phyloP scores from a whole-genome alignment of 2,797 vertebrate genomes.

The Uromys caudimaculatus region DNA sequence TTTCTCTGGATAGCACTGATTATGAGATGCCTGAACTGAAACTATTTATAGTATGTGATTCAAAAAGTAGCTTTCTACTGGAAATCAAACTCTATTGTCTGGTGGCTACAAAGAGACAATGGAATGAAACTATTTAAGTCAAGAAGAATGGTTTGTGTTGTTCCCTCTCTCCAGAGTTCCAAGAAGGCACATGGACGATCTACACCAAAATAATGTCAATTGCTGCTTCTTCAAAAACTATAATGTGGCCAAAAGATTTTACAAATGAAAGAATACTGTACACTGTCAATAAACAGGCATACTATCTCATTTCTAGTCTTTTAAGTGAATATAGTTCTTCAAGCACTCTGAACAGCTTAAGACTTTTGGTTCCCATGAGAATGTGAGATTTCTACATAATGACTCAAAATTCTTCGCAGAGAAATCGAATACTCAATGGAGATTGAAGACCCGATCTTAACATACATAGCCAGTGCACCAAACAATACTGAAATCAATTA shows the following conservation, averaged over 20 bases:
- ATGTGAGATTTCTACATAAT: not conserved
- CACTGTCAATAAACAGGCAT: not conserved
- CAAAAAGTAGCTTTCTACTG: not conserved
- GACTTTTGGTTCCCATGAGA: conserved; percentile 1
- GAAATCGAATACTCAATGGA: conserved; percentile 13
- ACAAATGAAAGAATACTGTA: not conserved
- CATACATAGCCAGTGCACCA: not conserved
- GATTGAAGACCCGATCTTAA: not conserved
- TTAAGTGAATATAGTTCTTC: not conserved
- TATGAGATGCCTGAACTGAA: conserved; percentile 43
- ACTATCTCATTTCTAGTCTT: not conserved
- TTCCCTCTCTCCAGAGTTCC: not conserved
- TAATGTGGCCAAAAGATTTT: conserved; percentile 29
- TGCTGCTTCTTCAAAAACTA: conserved; percentile 52
- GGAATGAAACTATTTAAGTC: conserved; percentile 53
- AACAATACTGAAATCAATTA: conserved; percentile 43
- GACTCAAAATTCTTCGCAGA: conserved; percentile 33
- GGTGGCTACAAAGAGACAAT: conserved; percentile 45
- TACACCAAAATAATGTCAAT: conserved; percentile 39
- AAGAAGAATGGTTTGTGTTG: conserved; percentile 37
- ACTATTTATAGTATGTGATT: conserved; percentile 56
- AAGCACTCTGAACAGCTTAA: conserved; percentile 43
- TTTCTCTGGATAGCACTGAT: conserved; percentile 36
- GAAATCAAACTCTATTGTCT: conserved; percentile 45
- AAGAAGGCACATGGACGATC: not conserved